phyloP scores from a whole-genome alignment of 92 coral and sea anemone genomes.

The Anthopleura xanthogrammica region DNA sequence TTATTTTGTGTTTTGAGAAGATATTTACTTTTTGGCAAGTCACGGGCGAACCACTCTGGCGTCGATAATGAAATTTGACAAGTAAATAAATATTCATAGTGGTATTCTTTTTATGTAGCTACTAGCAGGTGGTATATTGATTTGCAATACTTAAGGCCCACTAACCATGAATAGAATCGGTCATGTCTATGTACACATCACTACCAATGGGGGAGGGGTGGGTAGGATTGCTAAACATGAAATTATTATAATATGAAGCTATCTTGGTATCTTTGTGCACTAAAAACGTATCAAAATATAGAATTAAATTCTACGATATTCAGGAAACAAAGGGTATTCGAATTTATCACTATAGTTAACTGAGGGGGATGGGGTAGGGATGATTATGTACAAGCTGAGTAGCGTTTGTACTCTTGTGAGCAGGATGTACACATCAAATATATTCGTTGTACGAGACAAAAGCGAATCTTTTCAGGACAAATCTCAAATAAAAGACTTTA shows the following conservation, averaged over 20 bases:
- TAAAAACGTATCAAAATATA: no score
- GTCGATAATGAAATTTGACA: neutral
- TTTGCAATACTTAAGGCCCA: neutral
- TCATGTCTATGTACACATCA: neutral
- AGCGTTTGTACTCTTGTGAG: no score
- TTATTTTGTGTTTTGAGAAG: neutral
- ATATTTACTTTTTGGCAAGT: neutral
- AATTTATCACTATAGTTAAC: neutral
- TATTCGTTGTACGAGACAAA: no score
- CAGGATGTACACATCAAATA: no score
- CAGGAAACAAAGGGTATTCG: neutral
- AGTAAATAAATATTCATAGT: neutral
- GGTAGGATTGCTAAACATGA: neutral
- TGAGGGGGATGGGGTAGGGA: no score
- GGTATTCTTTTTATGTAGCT: neutral
- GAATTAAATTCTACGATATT: no score
- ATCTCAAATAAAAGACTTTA: no score
- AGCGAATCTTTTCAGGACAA: no score
- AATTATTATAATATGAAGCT: neutral
- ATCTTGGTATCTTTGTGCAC: neutral
- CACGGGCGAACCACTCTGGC: neutral
- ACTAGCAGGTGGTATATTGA: constrained; percentile 4
- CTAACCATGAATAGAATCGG: neutral
- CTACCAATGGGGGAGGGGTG: neutral
- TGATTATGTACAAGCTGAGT: no score